Percentiles rank a stretch among this genome's conserved stretches.
Conservation (phyloP, 2,797 vertebrate genomes). For the Thripadectes ignobilis region DNA sequence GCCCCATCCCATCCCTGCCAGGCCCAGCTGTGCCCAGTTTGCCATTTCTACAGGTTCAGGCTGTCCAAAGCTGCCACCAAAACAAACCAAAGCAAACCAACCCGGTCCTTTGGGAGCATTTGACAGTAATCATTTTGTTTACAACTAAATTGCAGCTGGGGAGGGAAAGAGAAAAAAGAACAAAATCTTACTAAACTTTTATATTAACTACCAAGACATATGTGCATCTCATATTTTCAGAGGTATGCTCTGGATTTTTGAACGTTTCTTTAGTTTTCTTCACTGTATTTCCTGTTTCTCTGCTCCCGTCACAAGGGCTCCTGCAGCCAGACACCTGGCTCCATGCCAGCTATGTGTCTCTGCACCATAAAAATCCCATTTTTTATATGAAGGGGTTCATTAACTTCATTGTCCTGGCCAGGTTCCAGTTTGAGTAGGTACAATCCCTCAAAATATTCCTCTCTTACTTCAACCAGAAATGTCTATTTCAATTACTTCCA, state of each 20-base stretch:
- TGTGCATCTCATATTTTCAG: background rate
- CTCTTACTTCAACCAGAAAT: background rate
- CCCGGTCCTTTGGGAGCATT: background rate
- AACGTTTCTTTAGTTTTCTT: background rate
- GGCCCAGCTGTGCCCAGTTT: background rate
- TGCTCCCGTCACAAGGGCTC: accelerated
- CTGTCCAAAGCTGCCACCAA: background rate
- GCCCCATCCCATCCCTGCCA: background rate
- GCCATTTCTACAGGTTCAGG: background rate
- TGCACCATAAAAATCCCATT: background rate
- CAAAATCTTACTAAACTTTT: background rate
- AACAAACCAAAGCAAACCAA: background rate
- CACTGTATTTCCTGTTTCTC: background rate
- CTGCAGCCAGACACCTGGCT: background rate
- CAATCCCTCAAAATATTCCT: background rate
- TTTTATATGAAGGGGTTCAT: background rate
- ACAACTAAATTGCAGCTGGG: background rate
- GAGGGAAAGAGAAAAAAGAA: background rate
- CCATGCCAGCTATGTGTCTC: accelerated
- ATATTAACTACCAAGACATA: background rate
- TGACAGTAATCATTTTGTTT: background rate
- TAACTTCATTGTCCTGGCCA: background rate
- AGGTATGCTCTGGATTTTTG: background rate
- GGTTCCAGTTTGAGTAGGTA: background rate
- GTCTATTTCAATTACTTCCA: background rate